These are phyloP conservation scores for Drosophila merina DNA, from an alignment of 2,888 invertebrate species.

Conservation along the genomic window DNA sequence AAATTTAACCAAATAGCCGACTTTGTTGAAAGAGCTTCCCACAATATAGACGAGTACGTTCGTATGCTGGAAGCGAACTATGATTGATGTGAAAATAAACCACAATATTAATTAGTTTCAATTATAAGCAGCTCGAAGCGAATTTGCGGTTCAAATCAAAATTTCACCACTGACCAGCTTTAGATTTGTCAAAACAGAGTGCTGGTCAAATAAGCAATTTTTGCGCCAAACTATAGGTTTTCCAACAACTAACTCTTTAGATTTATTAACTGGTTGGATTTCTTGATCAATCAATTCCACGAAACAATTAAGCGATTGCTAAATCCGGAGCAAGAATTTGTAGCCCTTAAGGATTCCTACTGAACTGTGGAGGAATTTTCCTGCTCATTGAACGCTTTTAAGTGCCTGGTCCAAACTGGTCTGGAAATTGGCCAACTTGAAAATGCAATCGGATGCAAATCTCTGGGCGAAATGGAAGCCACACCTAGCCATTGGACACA, in stretches of 20 bases:
- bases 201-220: background rate
- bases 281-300: conserved; percentile 2
- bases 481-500: conserved; percentile 2
- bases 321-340: background rate
- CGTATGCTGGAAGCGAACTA: background rate
- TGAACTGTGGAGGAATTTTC: background rate
- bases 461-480: conserved; percentile 3
- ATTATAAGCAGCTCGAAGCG: background rate
- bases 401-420: conserved; percentile 22
- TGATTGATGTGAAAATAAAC: background rate
- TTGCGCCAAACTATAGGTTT: too few relatives aligned
- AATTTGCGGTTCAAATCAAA: background rate
- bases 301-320: conserved; percentile 26
- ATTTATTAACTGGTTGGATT: too few relatives aligned
- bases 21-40: conserved; percentile 9
- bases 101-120: conserved; percentile 4
- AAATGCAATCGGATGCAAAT: conserved; percentile 39
- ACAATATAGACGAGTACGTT: background rate
- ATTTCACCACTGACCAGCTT: background rate
- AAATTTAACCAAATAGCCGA: conserved; percentile 24
- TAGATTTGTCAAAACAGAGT: background rate
- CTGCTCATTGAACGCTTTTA: conserved; percentile 5
- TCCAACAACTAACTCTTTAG: too few relatives aligned
- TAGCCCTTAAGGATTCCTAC: background rate
- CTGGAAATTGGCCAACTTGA: conserved; percentile 36